Conservation (phyloP, 2,113 vertebrate genomes). For the Pipra filicauda region DNA sequence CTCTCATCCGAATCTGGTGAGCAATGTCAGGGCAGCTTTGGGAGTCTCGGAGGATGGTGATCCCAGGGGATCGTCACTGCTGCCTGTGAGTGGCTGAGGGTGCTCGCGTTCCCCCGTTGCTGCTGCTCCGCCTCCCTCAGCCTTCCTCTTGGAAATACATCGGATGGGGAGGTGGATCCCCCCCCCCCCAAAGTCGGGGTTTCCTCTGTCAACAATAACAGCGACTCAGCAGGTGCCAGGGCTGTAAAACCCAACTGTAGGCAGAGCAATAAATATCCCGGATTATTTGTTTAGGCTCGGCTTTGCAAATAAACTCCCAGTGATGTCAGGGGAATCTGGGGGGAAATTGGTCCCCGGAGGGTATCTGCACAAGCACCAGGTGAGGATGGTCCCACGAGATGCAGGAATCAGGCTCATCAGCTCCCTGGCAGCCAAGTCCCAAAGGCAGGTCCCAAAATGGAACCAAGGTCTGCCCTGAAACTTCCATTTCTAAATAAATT, state of each 20-base stretch:
- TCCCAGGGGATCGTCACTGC: background rate
- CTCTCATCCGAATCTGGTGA: background rate
- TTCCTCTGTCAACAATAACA: accelerated
- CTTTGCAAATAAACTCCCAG: background rate
- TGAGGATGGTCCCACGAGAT: background rate
- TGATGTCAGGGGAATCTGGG: background rate
- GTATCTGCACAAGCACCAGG: background rate
- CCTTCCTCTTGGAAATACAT: background rate
- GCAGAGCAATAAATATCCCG: background rate
- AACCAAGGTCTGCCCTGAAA: background rate
- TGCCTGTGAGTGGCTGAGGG: accelerated
- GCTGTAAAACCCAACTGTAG: background rate
- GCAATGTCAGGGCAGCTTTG: background rate
- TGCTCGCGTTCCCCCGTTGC: accelerated
- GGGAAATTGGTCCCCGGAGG: accelerated
- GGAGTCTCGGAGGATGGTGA: accelerated
- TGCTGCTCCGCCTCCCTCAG: background rate
- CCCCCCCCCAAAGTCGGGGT: accelerated
- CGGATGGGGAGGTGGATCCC: background rate
- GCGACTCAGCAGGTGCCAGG: background rate
- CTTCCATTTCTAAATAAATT: background rate
- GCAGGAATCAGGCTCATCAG: accelerated
- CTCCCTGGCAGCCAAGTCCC: background rate
- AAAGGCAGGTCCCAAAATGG: background rate
- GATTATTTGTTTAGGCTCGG: background rate